These are phyloP conservation scores for Odocoileus virginianus DNA, from an alignment of 2,113 vertebrate species.

Conservation along the genomic window DNA sequence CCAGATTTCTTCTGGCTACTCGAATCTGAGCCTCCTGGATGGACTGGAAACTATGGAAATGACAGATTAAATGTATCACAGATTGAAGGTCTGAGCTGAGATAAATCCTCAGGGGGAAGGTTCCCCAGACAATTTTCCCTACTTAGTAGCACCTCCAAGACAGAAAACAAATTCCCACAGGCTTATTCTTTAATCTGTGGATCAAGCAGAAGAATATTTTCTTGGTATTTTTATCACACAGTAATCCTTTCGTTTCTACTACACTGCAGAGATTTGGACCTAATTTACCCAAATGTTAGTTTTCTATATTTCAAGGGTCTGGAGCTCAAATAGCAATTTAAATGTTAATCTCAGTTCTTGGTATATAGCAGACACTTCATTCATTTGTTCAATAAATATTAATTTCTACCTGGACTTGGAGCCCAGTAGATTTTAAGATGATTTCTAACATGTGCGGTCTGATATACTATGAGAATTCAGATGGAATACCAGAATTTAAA, in stretches of 20 bases:
- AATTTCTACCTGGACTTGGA: background rate
- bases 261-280: background rate
- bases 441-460: slow-evolving; percentile 22
- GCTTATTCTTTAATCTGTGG: background rate
- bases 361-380: background rate
- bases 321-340: slow-evolving; percentile 51
- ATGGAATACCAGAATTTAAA: background rate
- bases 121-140: background rate
- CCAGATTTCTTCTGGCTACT: background rate
- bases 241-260: background rate
- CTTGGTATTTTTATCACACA: background rate
- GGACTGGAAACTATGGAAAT: background rate
- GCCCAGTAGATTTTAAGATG: background rate
- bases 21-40: background rate
- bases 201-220: background rate
- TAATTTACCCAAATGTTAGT: slow-evolving; percentile 30
- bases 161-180: background rate
- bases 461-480: background rate
- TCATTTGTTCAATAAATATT: slow-evolving; percentile 53
- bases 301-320: slow-evolving; percentile 39
- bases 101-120: background rate
- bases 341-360: slow-evolving; percentile 40
- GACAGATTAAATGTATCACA: background rate
- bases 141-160: background rate
- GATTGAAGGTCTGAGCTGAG: background rate